phyloP scores from a whole-genome alignment of 2,113 vertebrate species.

The Isurus oxyrinchus region DNA sequence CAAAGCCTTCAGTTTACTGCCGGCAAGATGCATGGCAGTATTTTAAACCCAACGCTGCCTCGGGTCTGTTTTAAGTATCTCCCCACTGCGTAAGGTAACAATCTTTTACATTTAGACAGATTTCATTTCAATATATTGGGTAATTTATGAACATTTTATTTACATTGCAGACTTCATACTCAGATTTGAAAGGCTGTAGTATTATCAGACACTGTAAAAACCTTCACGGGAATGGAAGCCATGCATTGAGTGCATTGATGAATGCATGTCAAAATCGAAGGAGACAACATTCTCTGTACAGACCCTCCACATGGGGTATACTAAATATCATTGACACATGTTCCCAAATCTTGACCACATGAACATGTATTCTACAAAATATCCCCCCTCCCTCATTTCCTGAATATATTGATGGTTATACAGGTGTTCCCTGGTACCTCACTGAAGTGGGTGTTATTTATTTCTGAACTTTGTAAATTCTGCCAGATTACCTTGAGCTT shows the following conservation, averaged over 20 bases:
- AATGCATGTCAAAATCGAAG: background rate
- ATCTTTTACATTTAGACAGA: background rate
- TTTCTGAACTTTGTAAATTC: too few species aligned
- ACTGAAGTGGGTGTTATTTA: background rate
- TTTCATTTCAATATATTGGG: background rate
- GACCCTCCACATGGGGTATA: background rate
- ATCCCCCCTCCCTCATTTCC: background rate
- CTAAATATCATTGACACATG: background rate
- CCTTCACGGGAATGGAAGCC: background rate
- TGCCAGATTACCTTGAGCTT: background rate
- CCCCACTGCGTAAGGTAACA: background rate
- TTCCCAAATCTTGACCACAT: background rate
- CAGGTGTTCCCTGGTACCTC: background rate
- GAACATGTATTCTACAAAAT: background rate
- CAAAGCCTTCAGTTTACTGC: background rate
- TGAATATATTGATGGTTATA: background rate
- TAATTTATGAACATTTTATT: background rate
- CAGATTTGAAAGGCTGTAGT: background rate
- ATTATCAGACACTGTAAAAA: background rate
- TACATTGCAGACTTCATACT: background rate
- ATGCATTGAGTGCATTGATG: background rate
- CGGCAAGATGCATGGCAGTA: background rate
- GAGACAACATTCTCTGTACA: background rate
- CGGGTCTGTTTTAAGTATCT: background rate
- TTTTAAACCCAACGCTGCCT: background rate